A percentile compares a stretch with the other conserved stretches of the same genome.
Evolutionary conservation across 1,140 invertebrate genomes (phyloP).

Genomic region (Meloidogyne floridensis): DNA sequence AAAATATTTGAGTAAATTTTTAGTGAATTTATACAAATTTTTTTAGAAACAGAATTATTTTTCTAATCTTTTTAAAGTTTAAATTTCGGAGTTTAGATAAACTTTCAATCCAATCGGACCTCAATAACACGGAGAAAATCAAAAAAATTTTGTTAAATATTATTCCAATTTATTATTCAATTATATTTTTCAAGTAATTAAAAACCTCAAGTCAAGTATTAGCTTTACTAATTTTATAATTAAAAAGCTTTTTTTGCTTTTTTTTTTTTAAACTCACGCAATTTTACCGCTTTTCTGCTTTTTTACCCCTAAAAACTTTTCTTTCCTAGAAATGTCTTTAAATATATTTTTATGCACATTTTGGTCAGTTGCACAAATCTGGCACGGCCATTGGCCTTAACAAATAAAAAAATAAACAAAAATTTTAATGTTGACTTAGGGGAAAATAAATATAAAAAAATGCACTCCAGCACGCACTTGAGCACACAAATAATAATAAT

Average conservation of each 20-base stretch:
- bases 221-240: not conserved
- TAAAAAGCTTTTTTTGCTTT: no score
- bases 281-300: not conserved
- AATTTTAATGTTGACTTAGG: not conserved
- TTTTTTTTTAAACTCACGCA: no score
- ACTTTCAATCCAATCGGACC: no score
- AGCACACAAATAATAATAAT: slow-evolving; percentile 1
- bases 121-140: no score
- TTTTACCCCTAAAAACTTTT: not conserved
- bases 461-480: slow-evolving; percentile 8
- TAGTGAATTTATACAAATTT: no score
- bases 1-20: no score
- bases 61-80: no score
- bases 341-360: not conserved
- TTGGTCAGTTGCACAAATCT: slow-evolving; percentile 2
- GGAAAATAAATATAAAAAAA: not conserved
- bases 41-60: no score
- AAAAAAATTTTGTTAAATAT: no score
- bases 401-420: slow-evolving; percentile 2
- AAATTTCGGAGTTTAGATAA: no score
- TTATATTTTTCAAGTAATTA: not conserved
- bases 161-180: not conserved
- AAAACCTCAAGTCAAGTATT: not conserved
- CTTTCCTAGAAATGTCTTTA: slow-evolving; percentile 7
- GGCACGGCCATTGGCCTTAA: slow-evolving; percentile 7